Conservation (phyloP, 2,888 invertebrate species). For the Hydroisotoma schaefferi region DNA sequence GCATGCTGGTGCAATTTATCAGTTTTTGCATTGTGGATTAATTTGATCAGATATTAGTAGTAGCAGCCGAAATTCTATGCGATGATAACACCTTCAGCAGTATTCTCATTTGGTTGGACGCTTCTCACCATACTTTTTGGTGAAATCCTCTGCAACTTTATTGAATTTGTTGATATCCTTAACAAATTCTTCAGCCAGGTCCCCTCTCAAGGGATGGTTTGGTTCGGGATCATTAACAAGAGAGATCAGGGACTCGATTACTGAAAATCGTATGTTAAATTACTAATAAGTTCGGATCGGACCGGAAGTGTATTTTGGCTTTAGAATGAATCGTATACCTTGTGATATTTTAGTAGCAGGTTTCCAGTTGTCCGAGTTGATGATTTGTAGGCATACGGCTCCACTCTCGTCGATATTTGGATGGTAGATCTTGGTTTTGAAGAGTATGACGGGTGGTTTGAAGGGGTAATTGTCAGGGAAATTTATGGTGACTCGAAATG, state of each 20-base stretch:
- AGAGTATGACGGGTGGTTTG: conserved; percentile 16
- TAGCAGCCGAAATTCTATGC: too few relatives aligned
- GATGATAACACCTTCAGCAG: neutral
- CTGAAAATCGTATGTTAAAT: conserved; percentile 52
- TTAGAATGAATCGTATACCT: conserved; percentile 8
- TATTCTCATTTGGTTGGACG: conserved; percentile 51
- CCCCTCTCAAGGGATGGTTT: conserved; percentile 60
- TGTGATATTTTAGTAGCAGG: conserved; percentile 27
- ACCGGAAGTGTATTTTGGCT: neutral
- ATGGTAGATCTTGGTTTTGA: conserved; percentile 27
- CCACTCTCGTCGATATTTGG: conserved; percentile 31
- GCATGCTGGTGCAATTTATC: too few relatives aligned
- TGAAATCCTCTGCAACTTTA: conserved; percentile 60
- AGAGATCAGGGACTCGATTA: conserved; percentile 57
- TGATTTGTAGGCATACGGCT: conserved; percentile 14
- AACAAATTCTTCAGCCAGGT: conserved; percentile 60
- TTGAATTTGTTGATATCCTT: conserved; percentile 60
- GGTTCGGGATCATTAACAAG: conserved; percentile 60
- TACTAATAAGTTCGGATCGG: too few relatives aligned
- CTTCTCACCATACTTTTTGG: conserved; percentile 59
- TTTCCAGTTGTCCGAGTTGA: conserved; percentile 25
- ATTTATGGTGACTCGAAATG: conserved; percentile 18
- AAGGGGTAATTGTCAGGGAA: conserved; percentile 26
- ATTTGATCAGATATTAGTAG: too few relatives aligned
- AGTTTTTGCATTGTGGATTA: too few relatives aligned